Evolutionary conservation across 2,113 vertebrate species (phyloP), one percentile per base, ranked within the genome.

Genomic region (Heloderma charlesbogerti): DNA sequence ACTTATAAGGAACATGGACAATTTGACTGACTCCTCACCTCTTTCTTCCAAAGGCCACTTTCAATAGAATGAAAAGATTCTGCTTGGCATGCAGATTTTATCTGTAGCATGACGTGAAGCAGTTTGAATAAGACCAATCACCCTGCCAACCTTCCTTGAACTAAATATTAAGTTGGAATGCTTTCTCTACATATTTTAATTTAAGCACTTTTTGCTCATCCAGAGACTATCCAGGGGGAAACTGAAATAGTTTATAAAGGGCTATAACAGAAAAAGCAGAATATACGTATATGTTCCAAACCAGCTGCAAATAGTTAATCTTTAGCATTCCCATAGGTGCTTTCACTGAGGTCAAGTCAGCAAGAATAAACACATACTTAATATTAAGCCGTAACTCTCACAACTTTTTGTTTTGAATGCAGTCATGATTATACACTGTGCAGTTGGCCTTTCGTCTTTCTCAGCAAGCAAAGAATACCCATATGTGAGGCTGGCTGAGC

Each of bases 31-130:
- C 34, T 90, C 3, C 4, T 69, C 75, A 83, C 4, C 3, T 94
- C n/a, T 88, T 93, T 92, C 20, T 91, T 77, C 43, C 80, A 89
- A 93, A 16, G 5, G 1, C 27, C 18, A 77, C 45, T 67, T 91
- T 91, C 40, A 86, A 37, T 91, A 93, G 86, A 86, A 43, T 20
- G 63, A 89, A 82, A 89, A 67, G 13, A 72, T 63, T 88, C 48
- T 54, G 91, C 87, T 75, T 88, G 67, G 18, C 87, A 45, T 88
- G 71, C 40, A 93, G 83, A 79, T 92, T 89, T 90, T 94, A 90
- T 4, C 84, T 7, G n/a, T n/a, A 91, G 3, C 40, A 51, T 89
- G 22, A 66, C 20, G 31, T n/a, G 57, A 57, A 90, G 5, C 27
- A 84, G 12, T 78, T 25, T 90, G 6, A 86, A 15, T 15, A 72